These are phyloP conservation scores for Pinctada fucata DNA, from an alignment of 2,888 invertebrate species.

Conservation along the genomic window DNA sequence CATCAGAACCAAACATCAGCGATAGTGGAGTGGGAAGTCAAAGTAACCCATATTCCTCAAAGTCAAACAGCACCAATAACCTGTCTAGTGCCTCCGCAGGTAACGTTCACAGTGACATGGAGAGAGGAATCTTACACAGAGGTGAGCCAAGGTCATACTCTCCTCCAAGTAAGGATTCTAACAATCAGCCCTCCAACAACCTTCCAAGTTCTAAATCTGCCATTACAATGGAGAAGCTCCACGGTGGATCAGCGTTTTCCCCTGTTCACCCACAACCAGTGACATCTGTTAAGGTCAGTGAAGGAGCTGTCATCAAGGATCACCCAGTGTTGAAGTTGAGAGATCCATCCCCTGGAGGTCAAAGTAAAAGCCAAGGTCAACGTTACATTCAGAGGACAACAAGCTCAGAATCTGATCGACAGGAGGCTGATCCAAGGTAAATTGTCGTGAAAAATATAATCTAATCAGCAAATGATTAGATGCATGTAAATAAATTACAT, in stretches of 20 bases:
- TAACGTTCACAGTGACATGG: not conserved
- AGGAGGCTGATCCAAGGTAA: not conserved
- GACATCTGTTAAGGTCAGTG: slow-evolving; percentile 37
- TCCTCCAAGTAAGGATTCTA: not conserved
- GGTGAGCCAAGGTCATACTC: not conserved
- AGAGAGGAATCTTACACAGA: not conserved
- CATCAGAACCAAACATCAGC: slow-evolving; percentile 3
- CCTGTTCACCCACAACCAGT: slow-evolving; percentile 71
- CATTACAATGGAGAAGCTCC: slow-evolving; percentile 61
- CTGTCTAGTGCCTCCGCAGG: not conserved
- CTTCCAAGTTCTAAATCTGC: slow-evolving; percentile 12
- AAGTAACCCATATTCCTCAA: not conserved
- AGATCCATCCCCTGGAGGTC: not conserved
- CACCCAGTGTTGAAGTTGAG: not conserved
- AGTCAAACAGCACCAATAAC: not conserved
- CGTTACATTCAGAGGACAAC: no score
- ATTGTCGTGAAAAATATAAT: not conserved
- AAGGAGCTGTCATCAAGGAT: slow-evolving; percentile 48
- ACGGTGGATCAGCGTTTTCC: slow-evolving; percentile 61
- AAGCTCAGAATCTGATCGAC: not conserved
- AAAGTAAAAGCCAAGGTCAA: no score
- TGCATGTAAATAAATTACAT: no score
- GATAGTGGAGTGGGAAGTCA: slow-evolving; percentile 1
- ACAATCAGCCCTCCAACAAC: not conserved
- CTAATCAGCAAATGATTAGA: no score